These are phyloP conservation scores for Astropecten irregularis DNA, from an alignment of 53 echinoderm and acorn worm species.

Conservation along the genomic window DNA sequence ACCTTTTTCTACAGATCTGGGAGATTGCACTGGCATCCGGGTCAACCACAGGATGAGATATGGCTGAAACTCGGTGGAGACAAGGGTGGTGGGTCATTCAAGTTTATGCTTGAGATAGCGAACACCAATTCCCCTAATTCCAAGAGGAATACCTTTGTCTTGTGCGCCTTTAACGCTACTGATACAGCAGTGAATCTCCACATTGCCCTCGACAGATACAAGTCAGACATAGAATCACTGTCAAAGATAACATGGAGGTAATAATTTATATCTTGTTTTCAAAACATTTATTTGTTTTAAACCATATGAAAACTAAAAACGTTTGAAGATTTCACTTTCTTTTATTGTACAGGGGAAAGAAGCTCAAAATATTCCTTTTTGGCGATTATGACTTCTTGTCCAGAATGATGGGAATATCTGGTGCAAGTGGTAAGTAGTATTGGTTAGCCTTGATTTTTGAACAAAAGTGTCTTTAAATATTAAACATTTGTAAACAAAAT, in stretches of 20 bases:
- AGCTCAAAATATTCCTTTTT: not conserved
- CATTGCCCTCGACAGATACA: not conserved
- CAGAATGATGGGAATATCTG: conserved; percentile 10
- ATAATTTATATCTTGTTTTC: not conserved
- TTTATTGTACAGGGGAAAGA: not conserved
- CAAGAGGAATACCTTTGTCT: conserved; percentile 11
- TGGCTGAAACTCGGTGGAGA: not conserved
- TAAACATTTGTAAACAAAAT: too few species aligned
- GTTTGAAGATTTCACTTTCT: not conserved
- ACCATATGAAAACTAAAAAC: not conserved
- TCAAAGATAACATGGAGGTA: conserved; percentile 27
- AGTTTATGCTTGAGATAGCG: conserved; percentile 6
- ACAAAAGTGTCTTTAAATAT: too few species aligned
- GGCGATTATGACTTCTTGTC: conserved; percentile 9
- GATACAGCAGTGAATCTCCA: conserved; percentile 19
- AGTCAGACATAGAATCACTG: not conserved
- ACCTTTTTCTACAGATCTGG: too few species aligned
- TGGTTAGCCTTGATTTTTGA: too few species aligned
- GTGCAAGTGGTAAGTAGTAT: conserved; percentile 23
- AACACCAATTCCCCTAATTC: conserved; percentile 36
- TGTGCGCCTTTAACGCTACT: conserved; percentile 6
- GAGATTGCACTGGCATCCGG: not conserved
- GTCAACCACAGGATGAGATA: not conserved
- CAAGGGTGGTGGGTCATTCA: conserved; percentile 8
- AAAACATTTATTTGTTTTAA: not conserved